Evolutionary conservation across 2,113 vertebrate genomes (phyloP).

Genomic region (Psammodynastes pulverulentus): DNA sequence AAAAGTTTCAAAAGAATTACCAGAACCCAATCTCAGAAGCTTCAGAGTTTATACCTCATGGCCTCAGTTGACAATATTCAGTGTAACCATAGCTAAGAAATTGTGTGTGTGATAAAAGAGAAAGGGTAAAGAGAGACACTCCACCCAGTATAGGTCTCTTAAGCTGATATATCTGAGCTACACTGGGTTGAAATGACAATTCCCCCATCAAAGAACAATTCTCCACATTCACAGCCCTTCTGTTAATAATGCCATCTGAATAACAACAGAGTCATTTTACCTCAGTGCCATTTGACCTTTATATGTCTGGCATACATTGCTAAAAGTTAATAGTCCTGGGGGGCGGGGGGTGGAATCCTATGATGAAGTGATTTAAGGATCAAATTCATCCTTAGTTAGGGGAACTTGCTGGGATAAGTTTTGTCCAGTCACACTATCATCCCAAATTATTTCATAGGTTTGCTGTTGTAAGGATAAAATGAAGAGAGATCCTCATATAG

Average conservation of each 20-base stretch:
- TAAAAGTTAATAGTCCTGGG: neutral
- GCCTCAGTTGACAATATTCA: neutral
- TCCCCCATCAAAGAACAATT: neutral
- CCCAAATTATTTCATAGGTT: neutral
- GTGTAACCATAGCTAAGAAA: neutral
- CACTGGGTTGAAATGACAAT: neutral
- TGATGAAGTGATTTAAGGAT: neutral
- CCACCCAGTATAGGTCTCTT: neutral
- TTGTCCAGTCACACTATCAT: neutral
- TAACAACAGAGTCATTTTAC: neutral
- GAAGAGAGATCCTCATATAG: neutral
- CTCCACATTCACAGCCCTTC: neutral
- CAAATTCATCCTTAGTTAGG: neutral
- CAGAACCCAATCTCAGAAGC: neutral
- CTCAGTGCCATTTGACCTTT: neutral
- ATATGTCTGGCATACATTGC: neutral
- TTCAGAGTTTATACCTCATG: neutral
- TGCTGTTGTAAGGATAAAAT: neutral
- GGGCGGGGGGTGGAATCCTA: neutral
- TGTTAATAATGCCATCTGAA: neutral
- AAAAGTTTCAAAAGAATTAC: neutral
- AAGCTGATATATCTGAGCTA: neutral
- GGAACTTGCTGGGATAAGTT: neutral
- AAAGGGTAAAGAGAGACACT: neutral
- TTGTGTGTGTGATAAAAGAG: neutral